Evolutionary conservation across 2,888 invertebrate species (phyloP).

Genomic region (Pyrrhia umbra): DNA sequence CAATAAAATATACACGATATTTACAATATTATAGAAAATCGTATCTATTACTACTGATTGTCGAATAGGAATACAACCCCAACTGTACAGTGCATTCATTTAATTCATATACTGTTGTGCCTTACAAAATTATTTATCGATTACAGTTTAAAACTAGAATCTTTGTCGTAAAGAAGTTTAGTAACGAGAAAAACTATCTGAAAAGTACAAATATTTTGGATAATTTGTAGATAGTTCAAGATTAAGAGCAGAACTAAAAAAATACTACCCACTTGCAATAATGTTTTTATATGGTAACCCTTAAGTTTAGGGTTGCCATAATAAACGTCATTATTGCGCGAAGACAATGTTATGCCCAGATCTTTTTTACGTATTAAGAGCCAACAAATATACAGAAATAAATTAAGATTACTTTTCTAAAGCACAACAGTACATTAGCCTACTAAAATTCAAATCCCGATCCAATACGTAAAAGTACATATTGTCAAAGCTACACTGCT

Average conservation of each 20-base stretch:
- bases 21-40: slow-evolving; percentile 69
- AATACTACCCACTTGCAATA: no score
- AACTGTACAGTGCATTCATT: slow-evolving; percentile 41
- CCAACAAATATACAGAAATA: background rate
- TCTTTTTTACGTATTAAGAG: no score
- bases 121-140: background rate
- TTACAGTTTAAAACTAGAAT: background rate
- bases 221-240: no score
- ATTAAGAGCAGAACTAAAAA: no score
- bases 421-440: slow-evolving; percentile 37
- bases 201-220: no score
- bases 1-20: slow-evolving; percentile 73
- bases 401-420: background rate
- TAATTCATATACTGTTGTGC: slow-evolving; percentile 14
- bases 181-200: no score
- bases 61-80: slow-evolving; percentile 65
- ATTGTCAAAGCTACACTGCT: slow-evolving; percentile 67
- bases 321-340: no score
- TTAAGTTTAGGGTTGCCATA: background rate
- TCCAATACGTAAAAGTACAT: slow-evolving; percentile 51
- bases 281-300: background rate
- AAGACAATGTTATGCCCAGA: no score
- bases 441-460: slow-evolving; percentile 33
- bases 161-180: no score
- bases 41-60: slow-evolving; percentile 62